Base-by-base conservation (phyloP, 2,888 invertebrate species). In the Plagiodera versicolora region DNA sequence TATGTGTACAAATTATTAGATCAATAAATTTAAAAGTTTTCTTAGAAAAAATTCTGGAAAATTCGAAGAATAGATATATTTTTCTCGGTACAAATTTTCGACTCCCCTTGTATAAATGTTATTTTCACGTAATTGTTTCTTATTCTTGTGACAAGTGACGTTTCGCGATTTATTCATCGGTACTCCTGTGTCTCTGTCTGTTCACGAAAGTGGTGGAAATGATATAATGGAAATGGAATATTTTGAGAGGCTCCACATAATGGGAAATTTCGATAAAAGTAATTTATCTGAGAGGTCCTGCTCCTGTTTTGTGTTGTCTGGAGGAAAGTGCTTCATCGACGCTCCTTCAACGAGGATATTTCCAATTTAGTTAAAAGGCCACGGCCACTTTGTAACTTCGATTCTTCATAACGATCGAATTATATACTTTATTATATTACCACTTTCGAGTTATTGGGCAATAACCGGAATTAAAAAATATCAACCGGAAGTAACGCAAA, bases 311-410 rank as follows among this genome's bases (percentile, higher is more conserved):
- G 73, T 74, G 74, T 75, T 74, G 72, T 74, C 72, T 75, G 66
- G 39, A 69, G 70, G 70, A 69, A 70, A 73, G 71, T 73, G 74
- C 74, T 72, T 74, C 76, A 75, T 77, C 75, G 78, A 77, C 77
- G 75, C 76, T 60, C 56, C 75, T 74, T 71, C 74, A 78, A 77
- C 75, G 75, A 76, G 72, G 73, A 74, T 74, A 75, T 74, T 78
- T 79, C 75, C 80, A 80, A 80, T 80, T 79, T 80, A 76, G 75
- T 77, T 80, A 80, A 80, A 79, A 80, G 79, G 77, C 74, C 76
- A 8, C 74, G 79, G 79, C 75, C 77, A 78, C 74, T 79, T 77
- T 78, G 77, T 77, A 74, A 77, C 74, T 73, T 74, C 73, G 72
- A 72, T 72, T 69, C 75, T 75, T 77, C 75, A 79, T 76, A 78